Evolutionary conservation across 2,888 invertebrate species (phyloP), one percentile per base, ranked within the genome.

Genomic region (Branchipolynoe longqiensis): DNA sequence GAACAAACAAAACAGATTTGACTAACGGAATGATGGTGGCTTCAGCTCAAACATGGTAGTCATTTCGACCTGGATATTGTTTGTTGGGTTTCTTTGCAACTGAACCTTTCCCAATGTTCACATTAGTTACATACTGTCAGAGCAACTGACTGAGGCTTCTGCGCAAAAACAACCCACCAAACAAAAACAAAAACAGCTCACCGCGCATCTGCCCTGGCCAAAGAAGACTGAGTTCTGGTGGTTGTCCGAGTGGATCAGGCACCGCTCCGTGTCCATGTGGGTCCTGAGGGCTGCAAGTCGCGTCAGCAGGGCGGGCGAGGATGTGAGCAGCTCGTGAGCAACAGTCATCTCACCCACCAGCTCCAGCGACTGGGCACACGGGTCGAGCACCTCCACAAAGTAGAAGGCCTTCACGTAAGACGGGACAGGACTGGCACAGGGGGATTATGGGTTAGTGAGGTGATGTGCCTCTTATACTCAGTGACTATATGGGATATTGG

Each of bases 221-320:
- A 31, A 28, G 31, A 62, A 62, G 62, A 62, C 62, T 12, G 62
- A 62, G 18, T 25, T 25, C 28, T 62, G 62, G 28, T 62, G 62
- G 62, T 62, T 62, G 62, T 62, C 62, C 1, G 62, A 6, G 28
- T 62, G 62, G 22, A 62, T 62, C 3, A 62, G 62, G 28, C 62
- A 62, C 14, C 28, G 62, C 25, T 62, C 62, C 2, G 62, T 62
- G 62, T 62, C 62, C 12, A 31, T 31, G 28, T 28, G 22, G 0
- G 4, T 62, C 25, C 62, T 62, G 28, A 62, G 14, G 28, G 25
- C 62, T 1, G 62, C 18, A n/a, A 25, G 12, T 31, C 31, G 22
- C 28, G 62, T 31, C 22, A 62, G n/a, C 22, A 62, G 62, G 22
- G 22, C 62, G 12, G 62, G 62, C 3, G 25, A 25, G n/a, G 3